Percentiles rank a stretch among this genome's conserved stretches.
phyloP scores from a whole-genome alignment of 2,797 vertebrate species.

The Cebuella pygmaea region DNA sequence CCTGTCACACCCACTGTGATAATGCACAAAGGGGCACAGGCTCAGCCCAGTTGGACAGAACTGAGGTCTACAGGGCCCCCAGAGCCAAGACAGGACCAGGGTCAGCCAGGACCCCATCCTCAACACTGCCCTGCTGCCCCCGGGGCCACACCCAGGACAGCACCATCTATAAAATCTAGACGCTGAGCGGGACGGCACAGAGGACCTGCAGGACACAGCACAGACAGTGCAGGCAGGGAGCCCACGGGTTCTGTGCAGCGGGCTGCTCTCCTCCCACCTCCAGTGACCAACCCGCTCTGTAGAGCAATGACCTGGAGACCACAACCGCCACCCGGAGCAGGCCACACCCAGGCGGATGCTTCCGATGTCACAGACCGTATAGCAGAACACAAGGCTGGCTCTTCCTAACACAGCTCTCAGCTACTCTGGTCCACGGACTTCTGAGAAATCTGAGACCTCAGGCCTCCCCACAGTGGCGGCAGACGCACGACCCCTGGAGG shows the following conservation, averaged over 20 bases:
- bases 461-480: background rate
- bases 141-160: background rate
- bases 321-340: background rate
- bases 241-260: background rate
- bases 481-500: background rate
- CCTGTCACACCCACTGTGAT: background rate
- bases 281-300: background rate
- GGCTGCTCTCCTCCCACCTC: background rate
- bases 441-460: background rate
- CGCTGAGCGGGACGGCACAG: fast-evolving
- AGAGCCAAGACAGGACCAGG: background rate
- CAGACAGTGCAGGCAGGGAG: background rate
- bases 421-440: background rate
- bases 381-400: too few relatives aligned
- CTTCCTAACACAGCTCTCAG: background rate
- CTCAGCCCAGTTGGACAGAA: background rate
- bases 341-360: background rate
- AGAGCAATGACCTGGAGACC: background rate
- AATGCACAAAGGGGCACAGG: background rate
- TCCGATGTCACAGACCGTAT: too few relatives aligned
- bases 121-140: background rate
- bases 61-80: background rate
- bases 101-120: background rate
- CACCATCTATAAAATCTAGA: background rate
- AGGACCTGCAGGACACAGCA: fast-evolving